Evolutionary conservation across 2,797 vertebrate species (phyloP).

Genomic region (Bradypodion pumilum): DNA sequence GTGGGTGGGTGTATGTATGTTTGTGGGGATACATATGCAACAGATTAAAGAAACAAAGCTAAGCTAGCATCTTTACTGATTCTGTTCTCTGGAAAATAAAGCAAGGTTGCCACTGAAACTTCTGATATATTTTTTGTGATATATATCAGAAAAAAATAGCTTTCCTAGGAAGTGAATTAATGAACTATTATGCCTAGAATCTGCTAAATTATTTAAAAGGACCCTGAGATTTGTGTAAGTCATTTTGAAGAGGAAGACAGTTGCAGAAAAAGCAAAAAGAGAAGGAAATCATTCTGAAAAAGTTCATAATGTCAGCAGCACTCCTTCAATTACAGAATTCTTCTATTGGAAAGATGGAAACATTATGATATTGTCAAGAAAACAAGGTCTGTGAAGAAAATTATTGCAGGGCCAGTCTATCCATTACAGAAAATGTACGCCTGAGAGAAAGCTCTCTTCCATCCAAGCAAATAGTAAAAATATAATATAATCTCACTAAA

Average conservation of each 20-base stretch:
- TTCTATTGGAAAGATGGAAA: conserved; percentile 36
- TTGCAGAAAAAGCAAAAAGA: background rate
- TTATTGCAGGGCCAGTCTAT: conserved; percentile 21
- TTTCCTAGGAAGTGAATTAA: conserved; percentile 39
- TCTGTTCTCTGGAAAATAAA: conserved; percentile 12
- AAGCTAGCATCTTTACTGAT: background rate
- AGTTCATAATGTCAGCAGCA: conserved; percentile 34
- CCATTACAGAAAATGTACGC: background rate
- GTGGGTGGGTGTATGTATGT: no score
- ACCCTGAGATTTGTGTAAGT: conserved; percentile 29
- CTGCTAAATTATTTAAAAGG: conserved; percentile 29
- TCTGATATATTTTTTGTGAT: background rate
- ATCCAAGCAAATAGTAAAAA: conserved; percentile 26
- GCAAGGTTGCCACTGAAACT: background rate
- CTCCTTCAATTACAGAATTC: conserved; percentile 28
- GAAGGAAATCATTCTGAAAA: background rate
- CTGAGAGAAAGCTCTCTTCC: conserved; percentile 30
- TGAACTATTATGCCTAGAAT: conserved; percentile 27
- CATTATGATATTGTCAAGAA: conserved; percentile 31
- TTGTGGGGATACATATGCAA: background rate
- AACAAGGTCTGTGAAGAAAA: conserved; percentile 32
- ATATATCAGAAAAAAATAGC: conserved; percentile 34
- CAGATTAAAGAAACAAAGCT: background rate
- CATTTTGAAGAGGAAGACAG: conserved; percentile 43
- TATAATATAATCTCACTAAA: conserved; percentile 39